Conservation (phyloP, 2,888 invertebrate genomes). For the Epicampocera succincta region DNA sequence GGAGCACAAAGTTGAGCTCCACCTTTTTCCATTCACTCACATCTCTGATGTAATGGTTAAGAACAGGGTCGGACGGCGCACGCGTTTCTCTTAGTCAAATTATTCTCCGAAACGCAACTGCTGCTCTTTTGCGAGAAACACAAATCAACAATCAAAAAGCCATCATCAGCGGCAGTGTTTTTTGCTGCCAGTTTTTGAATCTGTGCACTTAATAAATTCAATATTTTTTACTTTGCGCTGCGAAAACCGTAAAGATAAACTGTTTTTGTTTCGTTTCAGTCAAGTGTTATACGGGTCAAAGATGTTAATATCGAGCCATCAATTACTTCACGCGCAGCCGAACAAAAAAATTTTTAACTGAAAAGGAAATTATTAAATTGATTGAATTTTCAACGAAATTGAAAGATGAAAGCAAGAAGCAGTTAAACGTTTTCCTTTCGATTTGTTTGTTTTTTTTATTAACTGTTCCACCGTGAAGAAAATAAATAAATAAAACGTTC, state of each 20-base stretch:
- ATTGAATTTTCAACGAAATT: too few species aligned
- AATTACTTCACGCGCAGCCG: constrained; percentile 50
- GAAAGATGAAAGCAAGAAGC: too few species aligned
- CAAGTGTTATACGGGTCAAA: constrained; percentile 67
- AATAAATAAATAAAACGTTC: too few species aligned
- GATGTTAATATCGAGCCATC: constrained; percentile 64
- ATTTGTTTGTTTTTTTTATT: too few species aligned
- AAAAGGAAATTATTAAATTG: background rate
- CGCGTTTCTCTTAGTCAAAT: constrained; percentile 29
- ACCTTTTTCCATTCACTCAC: constrained; percentile 59
- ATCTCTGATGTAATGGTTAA: background rate
- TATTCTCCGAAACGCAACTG: constrained; percentile 18
- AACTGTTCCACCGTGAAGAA: too few species aligned
- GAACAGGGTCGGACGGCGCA: constrained; percentile 19
- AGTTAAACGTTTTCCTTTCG: too few species aligned
- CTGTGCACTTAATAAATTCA: constrained; percentile 54
- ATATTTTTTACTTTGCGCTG: constrained; percentile 37
- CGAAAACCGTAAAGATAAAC: constrained; percentile 44
- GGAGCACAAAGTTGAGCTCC: constrained; percentile 74
- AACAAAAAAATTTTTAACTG: constrained; percentile 10
- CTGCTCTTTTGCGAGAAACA: constrained; percentile 22
- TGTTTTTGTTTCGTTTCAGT: constrained; percentile 51
- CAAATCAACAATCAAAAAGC: background rate
- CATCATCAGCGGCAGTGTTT: constrained; percentile 11
- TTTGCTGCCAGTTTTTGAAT: constrained; percentile 19